These are phyloP conservation scores for Garrulus glandarius DNA, from an alignment of 2,797 vertebrate species.

Conservation along the genomic window DNA sequence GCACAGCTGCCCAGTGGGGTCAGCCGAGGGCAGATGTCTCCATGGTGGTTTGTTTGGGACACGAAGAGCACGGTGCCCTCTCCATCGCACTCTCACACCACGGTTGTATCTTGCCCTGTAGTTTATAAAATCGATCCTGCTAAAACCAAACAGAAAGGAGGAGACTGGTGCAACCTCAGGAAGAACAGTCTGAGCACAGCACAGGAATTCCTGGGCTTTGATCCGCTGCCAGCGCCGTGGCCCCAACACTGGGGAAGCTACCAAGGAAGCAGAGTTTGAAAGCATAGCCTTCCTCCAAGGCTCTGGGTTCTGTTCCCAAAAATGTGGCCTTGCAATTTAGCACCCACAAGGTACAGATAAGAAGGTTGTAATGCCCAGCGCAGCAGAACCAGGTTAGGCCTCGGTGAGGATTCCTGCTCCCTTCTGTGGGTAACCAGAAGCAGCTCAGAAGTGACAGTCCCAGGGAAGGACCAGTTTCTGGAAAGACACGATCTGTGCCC, in stretches of 20 bases:
- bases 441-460: not conserved
- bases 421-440: not conserved
- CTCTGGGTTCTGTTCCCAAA: not conserved
- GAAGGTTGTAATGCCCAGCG: accelerated
- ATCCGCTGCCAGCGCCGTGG: accelerated
- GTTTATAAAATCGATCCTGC: not conserved
- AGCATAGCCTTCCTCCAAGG: not conserved
- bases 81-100: accelerated
- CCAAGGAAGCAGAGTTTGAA: not conserved
- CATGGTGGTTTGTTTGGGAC: accelerated
- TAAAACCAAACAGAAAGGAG: not conserved
- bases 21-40: not conserved
- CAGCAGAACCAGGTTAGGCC: not conserved
- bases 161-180: not conserved
- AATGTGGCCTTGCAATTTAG: not conserved
- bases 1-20: not conserved
- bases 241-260: not conserved
- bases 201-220: not conserved
- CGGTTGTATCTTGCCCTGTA: not conserved
- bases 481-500: not conserved
- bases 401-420: accelerated
- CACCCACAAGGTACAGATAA: not conserved
- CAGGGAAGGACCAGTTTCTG: not conserved
- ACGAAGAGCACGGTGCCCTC: not conserved
- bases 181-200: not conserved